Evolutionary conservation across 1,140 invertebrate genomes (phyloP).

Genomic region (Caenorhabditis elegans): DNA sequence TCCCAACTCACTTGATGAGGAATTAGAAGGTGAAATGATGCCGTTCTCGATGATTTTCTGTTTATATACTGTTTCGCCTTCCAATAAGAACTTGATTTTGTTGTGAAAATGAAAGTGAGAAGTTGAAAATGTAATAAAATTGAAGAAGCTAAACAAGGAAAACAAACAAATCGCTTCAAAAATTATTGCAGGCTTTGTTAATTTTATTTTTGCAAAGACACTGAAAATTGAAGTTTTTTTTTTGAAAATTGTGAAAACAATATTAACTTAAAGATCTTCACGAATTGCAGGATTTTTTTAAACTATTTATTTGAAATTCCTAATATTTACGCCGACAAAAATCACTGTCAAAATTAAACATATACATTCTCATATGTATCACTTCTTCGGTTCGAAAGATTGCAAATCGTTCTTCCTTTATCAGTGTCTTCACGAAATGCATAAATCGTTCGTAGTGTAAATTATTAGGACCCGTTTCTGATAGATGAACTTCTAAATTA

Average conservation of each 20-base stretch:
- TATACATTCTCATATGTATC: conserved; percentile 12
- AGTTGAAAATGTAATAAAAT: background rate
- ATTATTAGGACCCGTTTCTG: background rate
- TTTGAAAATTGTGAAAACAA: too few species aligned
- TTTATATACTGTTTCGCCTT: background rate
- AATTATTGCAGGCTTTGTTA: too few species aligned
- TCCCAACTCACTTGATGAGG: too few species aligned
- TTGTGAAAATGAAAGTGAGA: background rate
- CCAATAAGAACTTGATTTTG: background rate
- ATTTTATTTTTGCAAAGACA: too few species aligned
- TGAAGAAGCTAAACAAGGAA: background rate
- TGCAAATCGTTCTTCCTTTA: background rate
- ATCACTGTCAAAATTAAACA: background rate
- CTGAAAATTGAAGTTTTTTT: too few species aligned
- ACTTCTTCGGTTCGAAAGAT: background rate
- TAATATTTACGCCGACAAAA: conserved; percentile 17
- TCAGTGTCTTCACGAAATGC: background rate
- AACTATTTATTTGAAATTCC: too few species aligned
- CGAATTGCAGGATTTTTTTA: too few species aligned
- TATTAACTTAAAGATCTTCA: too few species aligned
- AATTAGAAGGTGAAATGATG: background rate
- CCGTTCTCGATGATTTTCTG: background rate
- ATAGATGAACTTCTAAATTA: background rate
- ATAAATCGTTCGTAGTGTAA: background rate
- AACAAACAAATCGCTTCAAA: background rate